These are phyloP conservation scores for Sebastes paucispinis DNA, from an alignment of 2,797 vertebrate species.

Conservation along the genomic window DNA sequence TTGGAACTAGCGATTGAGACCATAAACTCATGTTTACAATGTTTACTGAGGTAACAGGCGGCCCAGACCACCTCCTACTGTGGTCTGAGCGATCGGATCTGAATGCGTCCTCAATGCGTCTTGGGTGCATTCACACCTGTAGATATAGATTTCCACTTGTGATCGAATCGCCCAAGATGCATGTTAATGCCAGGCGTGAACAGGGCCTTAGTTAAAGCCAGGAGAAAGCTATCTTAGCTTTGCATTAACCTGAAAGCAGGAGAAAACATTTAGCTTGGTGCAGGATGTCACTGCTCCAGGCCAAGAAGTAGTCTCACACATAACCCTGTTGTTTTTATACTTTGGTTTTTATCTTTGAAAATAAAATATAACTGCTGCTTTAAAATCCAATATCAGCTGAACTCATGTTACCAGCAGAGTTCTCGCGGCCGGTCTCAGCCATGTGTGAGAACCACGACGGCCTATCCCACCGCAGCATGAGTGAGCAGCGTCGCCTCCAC, in stretches of 20 bases:
- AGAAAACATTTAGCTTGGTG: background rate
- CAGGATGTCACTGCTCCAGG: background rate
- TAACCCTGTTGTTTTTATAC: background rate
- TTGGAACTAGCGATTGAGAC: too few relatives aligned
- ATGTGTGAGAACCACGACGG: constrained; percentile 91
- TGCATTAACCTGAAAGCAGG: background rate
- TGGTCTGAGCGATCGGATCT: background rate
- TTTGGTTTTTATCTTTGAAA: background rate
- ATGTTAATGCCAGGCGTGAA: background rate
- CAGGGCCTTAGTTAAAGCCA: background rate
- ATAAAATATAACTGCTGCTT: background rate
- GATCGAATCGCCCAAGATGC: background rate
- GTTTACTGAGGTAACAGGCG: too few relatives aligned
- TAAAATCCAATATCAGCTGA: background rate
- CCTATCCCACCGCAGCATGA: constrained; percentile 76
- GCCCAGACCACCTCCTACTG: too few relatives aligned
- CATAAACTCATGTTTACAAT: too few relatives aligned
- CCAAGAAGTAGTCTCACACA: background rate
- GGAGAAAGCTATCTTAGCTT: background rate
- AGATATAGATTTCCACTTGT: background rate
- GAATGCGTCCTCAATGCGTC: background rate
- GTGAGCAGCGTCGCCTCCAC: constrained; percentile 69
- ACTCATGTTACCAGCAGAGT: constrained; percentile 80
- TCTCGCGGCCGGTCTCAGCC: constrained; percentile 90
- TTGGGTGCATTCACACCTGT: background rate